Evolutionary conservation across 2,797 vertebrate species (phyloP).

Genomic region (Xenopus petersii): DNA sequence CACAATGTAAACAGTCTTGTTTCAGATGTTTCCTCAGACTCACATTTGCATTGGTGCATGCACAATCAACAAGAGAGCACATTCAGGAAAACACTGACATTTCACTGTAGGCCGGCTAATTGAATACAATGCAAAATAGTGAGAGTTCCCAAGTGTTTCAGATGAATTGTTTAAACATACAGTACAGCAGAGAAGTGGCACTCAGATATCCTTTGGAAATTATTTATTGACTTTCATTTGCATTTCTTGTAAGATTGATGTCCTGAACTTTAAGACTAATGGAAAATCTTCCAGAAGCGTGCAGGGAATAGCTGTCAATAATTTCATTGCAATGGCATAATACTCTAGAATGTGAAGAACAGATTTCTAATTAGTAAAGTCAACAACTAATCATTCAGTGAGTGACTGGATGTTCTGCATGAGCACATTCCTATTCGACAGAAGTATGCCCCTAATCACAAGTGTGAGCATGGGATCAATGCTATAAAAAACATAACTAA

Average conservation of each 20-base stretch:
- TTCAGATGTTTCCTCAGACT: too few species aligned
- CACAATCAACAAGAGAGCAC: background rate
- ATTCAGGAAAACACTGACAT: background rate
- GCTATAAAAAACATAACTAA: too few species aligned
- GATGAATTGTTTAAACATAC: conserved; percentile 17
- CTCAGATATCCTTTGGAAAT: conserved; percentile 27
- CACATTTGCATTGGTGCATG: too few species aligned
- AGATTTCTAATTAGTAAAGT: conserved; percentile 50
- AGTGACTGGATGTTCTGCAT: conserved; percentile 22
- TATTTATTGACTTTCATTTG: conserved; percentile 41
- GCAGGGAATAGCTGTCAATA: conserved; percentile 15
- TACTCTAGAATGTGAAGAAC: conserved; percentile 35
- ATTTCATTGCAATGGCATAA: conserved; percentile 36
- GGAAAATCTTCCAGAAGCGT: conserved; percentile 29
- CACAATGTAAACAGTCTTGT: too few species aligned
- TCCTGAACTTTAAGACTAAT: conserved; percentile 25
- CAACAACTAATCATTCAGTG: conserved; percentile 46
- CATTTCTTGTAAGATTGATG: conserved; percentile 20
- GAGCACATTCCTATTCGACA: background rate
- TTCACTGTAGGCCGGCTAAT: background rate
- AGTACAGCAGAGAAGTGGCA: background rate
- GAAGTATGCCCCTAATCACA: background rate
- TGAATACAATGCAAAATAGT: background rate
- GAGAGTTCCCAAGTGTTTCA: background rate
- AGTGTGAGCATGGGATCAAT: too few species aligned